These are phyloP conservation scores for Acrocera orbiculus DNA, from an alignment of 2,888 invertebrate species.

Conservation along the genomic window DNA sequence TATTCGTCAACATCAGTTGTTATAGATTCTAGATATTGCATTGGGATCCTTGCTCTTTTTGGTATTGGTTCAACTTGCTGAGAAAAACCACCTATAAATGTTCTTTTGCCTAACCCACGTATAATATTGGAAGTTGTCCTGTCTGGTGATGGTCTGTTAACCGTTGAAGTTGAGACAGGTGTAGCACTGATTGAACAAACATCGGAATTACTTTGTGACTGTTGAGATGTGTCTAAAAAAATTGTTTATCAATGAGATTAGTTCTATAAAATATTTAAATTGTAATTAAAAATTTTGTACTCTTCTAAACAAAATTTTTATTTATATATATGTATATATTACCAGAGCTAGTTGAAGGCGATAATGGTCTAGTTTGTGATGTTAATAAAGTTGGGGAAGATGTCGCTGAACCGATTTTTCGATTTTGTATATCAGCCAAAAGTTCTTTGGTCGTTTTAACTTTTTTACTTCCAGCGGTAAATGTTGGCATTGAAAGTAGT, in stretches of 20 bases:
- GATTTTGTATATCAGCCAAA: constrained; percentile 28
- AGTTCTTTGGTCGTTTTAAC: constrained; percentile 31
- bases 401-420: constrained; percentile 17
- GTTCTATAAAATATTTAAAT: too few relatives aligned
- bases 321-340: background rate
- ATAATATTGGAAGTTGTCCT: too few relatives aligned
- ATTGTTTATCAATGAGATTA: too few relatives aligned
- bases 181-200: constrained; percentile 18
- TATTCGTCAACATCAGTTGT: too few relatives aligned
- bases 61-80: too few relatives aligned
- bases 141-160: constrained; percentile 15
- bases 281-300: background rate
- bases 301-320: background rate
- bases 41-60: too few relatives aligned
- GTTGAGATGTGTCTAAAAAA: constrained; percentile 18
- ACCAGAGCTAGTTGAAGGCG: constrained; percentile 27
- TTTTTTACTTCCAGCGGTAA: constrained; percentile 21
- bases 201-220: constrained; percentile 22
- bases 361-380: constrained; percentile 15
- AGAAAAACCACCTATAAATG: too few relatives aligned
- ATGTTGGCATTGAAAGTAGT: constrained; percentile 10
- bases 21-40: too few relatives aligned
- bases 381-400: constrained; percentile 16
- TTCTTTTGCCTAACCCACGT: too few relatives aligned
- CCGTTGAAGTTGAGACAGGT: constrained; percentile 16